Percentiles rank a stretch among this genome's conserved stretches.
Evolutionary conservation across 2,888 invertebrate genomes (phyloP).

Genomic region (Rugalucina vietnamica): DNA sequence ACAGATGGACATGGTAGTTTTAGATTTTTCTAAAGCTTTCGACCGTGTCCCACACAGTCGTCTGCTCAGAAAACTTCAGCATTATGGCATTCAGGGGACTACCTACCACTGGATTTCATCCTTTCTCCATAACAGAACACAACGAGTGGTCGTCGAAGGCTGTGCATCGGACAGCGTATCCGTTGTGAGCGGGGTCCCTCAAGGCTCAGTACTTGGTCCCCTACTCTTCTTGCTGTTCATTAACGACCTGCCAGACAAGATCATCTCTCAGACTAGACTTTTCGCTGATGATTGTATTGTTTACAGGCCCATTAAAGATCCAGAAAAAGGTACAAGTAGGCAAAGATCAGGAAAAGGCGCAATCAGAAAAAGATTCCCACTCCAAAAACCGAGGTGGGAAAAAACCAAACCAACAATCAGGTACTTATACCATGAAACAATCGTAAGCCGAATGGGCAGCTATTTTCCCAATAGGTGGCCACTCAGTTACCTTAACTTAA

Average conservation of each 20-base stretch:
- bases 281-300: slow-evolving; percentile 37
- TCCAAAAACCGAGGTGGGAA: too few species aligned
- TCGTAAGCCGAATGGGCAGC: too few species aligned
- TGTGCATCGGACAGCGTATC: slow-evolving; percentile 24
- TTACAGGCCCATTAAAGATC: slow-evolving; percentile 2
- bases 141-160: slow-evolving; percentile 35
- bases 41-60: slow-evolving; percentile 22
- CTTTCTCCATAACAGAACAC: slow-evolving; percentile 11
- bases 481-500: too few species aligned
- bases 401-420: too few species aligned
- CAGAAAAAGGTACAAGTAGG: too few species aligned
- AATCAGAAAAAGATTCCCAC: too few species aligned
- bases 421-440: too few species aligned
- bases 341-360: too few species aligned
- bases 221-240: slow-evolving; percentile 27
- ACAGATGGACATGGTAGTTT: not conserved
- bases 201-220: slow-evolving; percentile 21
- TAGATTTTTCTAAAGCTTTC: not conserved
- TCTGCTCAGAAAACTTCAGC: slow-evolving; percentile 13
- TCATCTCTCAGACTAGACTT: not conserved
- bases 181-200: slow-evolving; percentile 40
- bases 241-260: slow-evolving; percentile 12
- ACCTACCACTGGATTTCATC: slow-evolving; percentile 17
- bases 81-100: slow-evolving; percentile 23
- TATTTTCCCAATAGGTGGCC: too few species aligned